Conservation (phyloP, 2,113 vertebrate species). For the Andinoacara biseriatus region DNA sequence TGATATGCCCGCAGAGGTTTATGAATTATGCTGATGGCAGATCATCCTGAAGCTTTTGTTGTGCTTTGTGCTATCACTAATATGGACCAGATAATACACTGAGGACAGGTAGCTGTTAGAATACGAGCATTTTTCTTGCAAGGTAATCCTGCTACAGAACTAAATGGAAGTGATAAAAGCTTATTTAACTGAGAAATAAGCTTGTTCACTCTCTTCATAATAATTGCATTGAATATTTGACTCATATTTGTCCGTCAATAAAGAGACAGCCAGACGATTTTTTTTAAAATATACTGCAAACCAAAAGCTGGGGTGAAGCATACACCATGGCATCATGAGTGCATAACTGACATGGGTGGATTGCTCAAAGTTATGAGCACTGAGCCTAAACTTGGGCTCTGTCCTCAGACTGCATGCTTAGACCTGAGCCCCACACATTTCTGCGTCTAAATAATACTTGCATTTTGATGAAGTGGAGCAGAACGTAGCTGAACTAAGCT, state of each 20-base stretch:
- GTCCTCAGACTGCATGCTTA: not conserved
- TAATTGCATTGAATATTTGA: not conserved
- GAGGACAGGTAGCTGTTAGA: not conserved
- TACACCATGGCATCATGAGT: not conserved
- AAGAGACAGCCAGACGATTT: not conserved
- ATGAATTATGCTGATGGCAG: constrained; percentile 56
- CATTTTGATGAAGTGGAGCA: not conserved
- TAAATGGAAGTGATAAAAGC: not conserved
- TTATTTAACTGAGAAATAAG: not conserved
- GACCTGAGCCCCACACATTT: not conserved
- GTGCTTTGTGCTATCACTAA: constrained; percentile 32
- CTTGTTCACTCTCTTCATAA: not conserved
- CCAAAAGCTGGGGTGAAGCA: not conserved
- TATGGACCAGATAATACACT: constrained; percentile 15
- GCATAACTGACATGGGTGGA: not conserved
- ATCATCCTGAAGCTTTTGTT: constrained; percentile 51
- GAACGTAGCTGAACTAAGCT: not conserved
- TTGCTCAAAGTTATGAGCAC: not conserved
- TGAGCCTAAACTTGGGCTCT: not conserved
- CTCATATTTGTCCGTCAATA: not conserved
- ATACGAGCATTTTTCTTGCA: not conserved
- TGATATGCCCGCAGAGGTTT: constrained; percentile 54
- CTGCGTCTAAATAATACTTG: not conserved
- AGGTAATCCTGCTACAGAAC: not conserved
- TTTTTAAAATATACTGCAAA: not conserved